These are phyloP conservation scores for Polydesmus complanatus DNA, from an alignment of 2,888 invertebrate species.

Conservation along the genomic window DNA sequence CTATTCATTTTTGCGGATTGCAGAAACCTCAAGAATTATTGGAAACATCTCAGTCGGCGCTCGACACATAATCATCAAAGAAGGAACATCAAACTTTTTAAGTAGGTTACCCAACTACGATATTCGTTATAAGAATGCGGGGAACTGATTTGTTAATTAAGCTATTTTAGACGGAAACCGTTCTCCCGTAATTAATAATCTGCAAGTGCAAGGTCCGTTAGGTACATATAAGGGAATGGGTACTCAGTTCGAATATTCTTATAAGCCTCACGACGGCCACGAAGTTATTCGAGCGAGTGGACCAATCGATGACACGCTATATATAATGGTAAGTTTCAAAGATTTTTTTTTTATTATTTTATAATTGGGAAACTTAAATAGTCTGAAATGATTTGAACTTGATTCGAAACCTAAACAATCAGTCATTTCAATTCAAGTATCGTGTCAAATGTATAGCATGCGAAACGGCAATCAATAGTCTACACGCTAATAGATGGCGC, in stretches of 20 bases:
- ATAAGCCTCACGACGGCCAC: conserved; percentile 26
- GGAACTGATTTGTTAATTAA: background rate
- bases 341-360: background rate
- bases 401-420: background rate
- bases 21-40: no score
- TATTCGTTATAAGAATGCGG: background rate
- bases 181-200: conserved; percentile 3
- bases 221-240: conserved; percentile 28
- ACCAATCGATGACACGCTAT: conserved; percentile 30
- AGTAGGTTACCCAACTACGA: no score
- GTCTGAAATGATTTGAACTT: no score
- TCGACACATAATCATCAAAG: conserved; percentile 31
- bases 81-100: conserved; percentile 30
- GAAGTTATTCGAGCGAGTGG: conserved; percentile 30
- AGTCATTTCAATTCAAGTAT: no score
- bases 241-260: conserved; percentile 29
- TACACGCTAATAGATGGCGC: no score
- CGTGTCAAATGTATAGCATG: no score
- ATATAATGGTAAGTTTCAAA: conserved; percentile 29
- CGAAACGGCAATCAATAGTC: no score
- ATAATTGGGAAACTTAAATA: no score
- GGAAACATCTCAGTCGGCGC: no score
- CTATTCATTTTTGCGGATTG: no score
- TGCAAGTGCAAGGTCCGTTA: conserved; percentile 10
- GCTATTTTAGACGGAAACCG: conserved; percentile 1